These are phyloP conservation scores for Lipophrys pholis DNA, from an alignment of 2,113 vertebrate species.

Conservation along the genomic window DNA sequence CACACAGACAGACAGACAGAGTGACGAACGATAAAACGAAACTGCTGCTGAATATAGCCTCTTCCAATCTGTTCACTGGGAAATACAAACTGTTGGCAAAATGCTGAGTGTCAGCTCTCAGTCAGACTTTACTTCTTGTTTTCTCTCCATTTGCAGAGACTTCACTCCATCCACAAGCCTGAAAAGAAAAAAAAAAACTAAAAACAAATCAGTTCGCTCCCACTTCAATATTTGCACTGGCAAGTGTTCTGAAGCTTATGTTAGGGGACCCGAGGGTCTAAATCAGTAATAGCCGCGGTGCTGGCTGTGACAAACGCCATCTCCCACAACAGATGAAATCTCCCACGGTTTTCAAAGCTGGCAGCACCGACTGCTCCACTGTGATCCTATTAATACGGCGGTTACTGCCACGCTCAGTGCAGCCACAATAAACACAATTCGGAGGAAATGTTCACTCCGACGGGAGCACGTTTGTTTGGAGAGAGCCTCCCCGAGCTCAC, in stretches of 20 bases:
- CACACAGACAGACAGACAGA: too few relatives aligned
- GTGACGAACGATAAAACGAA: neutral
- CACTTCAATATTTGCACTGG: slow-evolving; percentile 65
- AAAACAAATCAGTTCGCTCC: slow-evolving; percentile 37
- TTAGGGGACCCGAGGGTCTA: slow-evolving; percentile 50
- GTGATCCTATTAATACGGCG: slow-evolving; percentile 53
- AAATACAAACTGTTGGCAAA: slow-evolving; percentile 7
- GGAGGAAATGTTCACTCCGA: neutral
- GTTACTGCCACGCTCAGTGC: slow-evolving; percentile 18
- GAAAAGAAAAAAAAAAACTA: slow-evolving; percentile 62
- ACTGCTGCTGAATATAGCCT: slow-evolving; percentile 11
- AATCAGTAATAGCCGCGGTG: slow-evolving; percentile 63
- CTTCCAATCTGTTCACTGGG: neutral
- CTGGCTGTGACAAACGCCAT: slow-evolving; percentile 63
- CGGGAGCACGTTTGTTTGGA: neutral
- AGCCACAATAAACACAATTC: slow-evolving; percentile 19
- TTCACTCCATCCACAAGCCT: slow-evolving; percentile 12
- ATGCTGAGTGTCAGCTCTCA: neutral
- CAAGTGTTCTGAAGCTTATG: slow-evolving; percentile 64
- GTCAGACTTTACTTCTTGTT: slow-evolving; percentile 14
- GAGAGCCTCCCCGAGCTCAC: neutral
- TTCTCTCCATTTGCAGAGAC: slow-evolving; percentile 17
- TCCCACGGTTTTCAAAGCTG: slow-evolving; percentile 65
- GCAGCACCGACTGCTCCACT: slow-evolving; percentile 54
- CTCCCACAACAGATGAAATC: slow-evolving; percentile 61